Conservation (phyloP, 2,888 invertebrate species). For the Volucella inflata region DNA sequence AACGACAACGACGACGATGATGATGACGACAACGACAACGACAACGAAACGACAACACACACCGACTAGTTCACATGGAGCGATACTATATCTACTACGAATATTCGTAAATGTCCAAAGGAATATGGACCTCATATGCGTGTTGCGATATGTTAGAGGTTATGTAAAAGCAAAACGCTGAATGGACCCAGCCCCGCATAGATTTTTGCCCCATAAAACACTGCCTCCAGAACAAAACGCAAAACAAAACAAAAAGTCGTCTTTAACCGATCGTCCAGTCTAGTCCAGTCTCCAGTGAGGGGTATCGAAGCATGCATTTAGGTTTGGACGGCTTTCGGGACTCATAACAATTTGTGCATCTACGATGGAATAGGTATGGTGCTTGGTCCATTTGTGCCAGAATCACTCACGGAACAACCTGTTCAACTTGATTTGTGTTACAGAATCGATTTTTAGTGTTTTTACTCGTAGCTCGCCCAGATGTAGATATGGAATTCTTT, state of each 20-base stretch:
- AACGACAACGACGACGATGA: neutral
- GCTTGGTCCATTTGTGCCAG: conserved; percentile 69
- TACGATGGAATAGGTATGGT: conserved; percentile 38
- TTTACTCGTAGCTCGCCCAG: neutral
- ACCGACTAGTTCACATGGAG: conserved; percentile 51
- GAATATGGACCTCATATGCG: conserved; percentile 55
- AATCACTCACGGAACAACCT: conserved; percentile 66
- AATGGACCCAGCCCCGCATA: conserved; percentile 61
- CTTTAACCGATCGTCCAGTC: conserved; percentile 49
- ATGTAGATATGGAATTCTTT: neutral
- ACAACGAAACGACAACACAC: conserved; percentile 59
- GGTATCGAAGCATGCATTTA: conserved; percentile 23
- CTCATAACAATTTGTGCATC: conserved; percentile 66
- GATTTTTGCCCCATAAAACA: conserved; percentile 66
- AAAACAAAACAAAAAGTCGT: neutral
- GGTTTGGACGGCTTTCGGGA: conserved; percentile 51
- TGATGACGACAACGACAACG: conserved; percentile 25
- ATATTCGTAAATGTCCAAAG: conserved; percentile 24
- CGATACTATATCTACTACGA: conserved; percentile 26
- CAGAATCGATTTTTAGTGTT: conserved; percentile 27
- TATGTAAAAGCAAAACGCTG: conserved; percentile 74
- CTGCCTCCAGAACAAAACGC: conserved; percentile 50
- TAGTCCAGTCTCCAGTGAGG: conserved; percentile 27
- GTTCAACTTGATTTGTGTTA: conserved; percentile 63
- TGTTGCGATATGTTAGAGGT: conserved; percentile 66